Evolutionary conservation across 1,140 invertebrate species (phyloP).

Genomic region (Diabrotica undecimpunctata): DNA sequence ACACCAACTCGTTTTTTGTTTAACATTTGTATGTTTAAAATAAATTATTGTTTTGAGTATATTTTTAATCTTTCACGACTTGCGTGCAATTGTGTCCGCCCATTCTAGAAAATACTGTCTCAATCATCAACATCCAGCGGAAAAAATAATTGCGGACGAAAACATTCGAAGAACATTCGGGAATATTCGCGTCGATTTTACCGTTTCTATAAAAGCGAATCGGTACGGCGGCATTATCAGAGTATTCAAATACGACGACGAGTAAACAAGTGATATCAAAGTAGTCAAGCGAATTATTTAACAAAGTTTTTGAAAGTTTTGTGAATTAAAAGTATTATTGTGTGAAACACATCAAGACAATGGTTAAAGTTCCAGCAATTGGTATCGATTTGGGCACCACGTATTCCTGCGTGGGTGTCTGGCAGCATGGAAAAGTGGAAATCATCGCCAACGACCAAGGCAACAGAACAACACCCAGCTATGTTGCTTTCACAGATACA

Average conservation of each 20-base stretch:
- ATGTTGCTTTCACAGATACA: conserved; percentile 82
- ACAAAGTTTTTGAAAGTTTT: conserved; percentile 3
- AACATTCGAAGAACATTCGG: too few relatives aligned
- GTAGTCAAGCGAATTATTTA: background rate
- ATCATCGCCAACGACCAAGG: conserved; percentile 94
- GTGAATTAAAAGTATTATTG: conserved; percentile 2
- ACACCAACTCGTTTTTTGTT: too few relatives aligned
- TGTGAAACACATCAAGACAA: conserved; percentile 23
- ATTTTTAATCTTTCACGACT: too few relatives aligned
- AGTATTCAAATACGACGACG: conserved; percentile 6
- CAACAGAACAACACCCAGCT: conserved; percentile 86
- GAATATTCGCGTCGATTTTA: conserved; percentile 13
- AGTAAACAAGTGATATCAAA: background rate
- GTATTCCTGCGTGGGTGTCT: conserved; percentile 80
- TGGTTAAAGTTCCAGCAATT: conserved; percentile 52
- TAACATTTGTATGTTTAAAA: too few relatives aligned
- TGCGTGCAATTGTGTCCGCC: too few relatives aligned
- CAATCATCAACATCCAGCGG: too few relatives aligned
- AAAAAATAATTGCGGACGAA: too few relatives aligned
- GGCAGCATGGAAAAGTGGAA: conserved; percentile 84
- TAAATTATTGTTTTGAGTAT: too few relatives aligned
- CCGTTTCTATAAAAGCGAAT: conserved; percentile 6
- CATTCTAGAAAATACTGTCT: too few relatives aligned
- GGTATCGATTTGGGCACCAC: conserved; percentile 78
- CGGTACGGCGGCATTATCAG: background rate